Conservation (phyloP, 1,140 invertebrate genomes). For the Tetramorium simillimum region DNA sequence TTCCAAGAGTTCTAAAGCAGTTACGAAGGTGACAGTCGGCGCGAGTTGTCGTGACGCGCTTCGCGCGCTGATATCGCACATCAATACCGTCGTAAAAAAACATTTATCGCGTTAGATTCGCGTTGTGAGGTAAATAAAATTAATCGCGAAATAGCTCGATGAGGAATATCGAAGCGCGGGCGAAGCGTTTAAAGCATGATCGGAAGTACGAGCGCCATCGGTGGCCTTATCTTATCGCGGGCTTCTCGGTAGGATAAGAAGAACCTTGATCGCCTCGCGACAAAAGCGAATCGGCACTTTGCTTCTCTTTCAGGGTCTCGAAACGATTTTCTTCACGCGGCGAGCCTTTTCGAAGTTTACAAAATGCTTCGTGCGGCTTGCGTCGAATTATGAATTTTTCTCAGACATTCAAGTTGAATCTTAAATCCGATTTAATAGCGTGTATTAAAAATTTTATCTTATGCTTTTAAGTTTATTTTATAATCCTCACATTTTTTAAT, state of each 20-base stretch:
- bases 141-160: slow-evolving; percentile 27
- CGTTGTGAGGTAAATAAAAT: background rate
- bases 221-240: slow-evolving; percentile 82
- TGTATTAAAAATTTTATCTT: background rate
- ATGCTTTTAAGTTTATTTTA: background rate
- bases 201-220: slow-evolving; percentile 76
- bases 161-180: slow-evolving; percentile 2
- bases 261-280: slow-evolving; percentile 81
- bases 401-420: background rate
- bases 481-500: background rate
- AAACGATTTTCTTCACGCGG: slow-evolving; percentile 18
- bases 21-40: slow-evolving; percentile 10
- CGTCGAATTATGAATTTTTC: background rate
- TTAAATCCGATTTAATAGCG: background rate
- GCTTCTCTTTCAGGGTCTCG: slow-evolving; percentile 23
- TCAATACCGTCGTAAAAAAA: slow-evolving; percentile 13
- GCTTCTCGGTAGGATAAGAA: slow-evolving; percentile 80
- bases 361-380: background rate
- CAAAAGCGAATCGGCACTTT: slow-evolving; percentile 69
- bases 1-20: slow-evolving; percentile 10
- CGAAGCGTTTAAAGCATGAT: slow-evolving; percentile 59
- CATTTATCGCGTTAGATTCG: slow-evolving; percentile 31
- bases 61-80: background rate
- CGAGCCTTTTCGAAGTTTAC: background rate
- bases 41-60: background rate